Percentiles rank a stretch among this genome's conserved stretches.
Conservation (phyloP, 2,797 vertebrate species). For the Myiotriccus ornatus region DNA sequence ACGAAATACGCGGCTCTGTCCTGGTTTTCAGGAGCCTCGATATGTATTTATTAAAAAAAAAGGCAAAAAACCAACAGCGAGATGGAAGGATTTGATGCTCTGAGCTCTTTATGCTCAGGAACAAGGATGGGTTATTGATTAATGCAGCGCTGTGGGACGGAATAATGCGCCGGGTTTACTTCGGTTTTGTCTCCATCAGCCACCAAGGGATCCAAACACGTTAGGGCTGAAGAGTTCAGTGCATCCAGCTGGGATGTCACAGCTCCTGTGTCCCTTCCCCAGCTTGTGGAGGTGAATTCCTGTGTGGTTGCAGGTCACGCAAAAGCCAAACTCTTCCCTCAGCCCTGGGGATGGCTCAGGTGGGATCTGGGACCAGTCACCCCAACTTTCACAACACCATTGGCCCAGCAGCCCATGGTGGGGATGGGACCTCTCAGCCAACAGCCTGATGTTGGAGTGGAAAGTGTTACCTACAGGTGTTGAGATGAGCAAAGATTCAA, state of each 20-base stretch:
- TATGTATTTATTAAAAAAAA: neutral
- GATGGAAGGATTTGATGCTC: constrained; percentile 1
- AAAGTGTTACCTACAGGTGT: neutral
- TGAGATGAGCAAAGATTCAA: neutral
- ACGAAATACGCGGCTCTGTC: neutral
- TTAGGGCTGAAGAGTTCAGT: neutral
- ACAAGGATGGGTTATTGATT: neutral
- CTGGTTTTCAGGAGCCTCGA: neutral
- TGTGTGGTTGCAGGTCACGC: accelerated
- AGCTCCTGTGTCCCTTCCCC: neutral
- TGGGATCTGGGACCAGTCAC: neutral
- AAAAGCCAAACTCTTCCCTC: neutral
- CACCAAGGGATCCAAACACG: neutral
- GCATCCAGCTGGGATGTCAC: neutral
- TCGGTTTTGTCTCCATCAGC: neutral
- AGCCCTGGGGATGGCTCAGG: accelerated
- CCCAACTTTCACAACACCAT: accelerated
- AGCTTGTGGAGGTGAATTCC: accelerated
- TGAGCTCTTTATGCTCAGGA: neutral
- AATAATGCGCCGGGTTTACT: neutral
- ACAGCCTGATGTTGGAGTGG: neutral
- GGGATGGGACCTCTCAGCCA: neutral
- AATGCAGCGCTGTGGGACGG: neutral
- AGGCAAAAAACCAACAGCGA: neutral
- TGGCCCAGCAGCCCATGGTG: neutral